Conservation (phyloP, 1,140 invertebrate genomes). For the Antheraea pernyi region DNA sequence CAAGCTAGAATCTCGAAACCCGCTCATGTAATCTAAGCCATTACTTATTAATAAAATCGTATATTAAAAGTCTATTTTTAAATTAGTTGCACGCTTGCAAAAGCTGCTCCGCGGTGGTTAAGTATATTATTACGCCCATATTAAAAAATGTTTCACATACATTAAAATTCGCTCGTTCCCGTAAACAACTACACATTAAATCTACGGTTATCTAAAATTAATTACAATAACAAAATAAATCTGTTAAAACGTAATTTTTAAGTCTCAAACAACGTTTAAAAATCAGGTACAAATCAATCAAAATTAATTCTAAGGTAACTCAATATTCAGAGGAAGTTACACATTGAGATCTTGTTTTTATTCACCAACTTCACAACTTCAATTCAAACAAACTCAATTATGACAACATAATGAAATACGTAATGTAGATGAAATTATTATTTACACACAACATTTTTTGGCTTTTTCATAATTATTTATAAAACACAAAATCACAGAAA, state of each 20-base stretch:
- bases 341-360: conserved; percentile 62
- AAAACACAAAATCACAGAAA: conserved; percentile 73
- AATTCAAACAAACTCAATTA: not conserved
- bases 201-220: conserved; percentile 35
- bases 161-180: conserved; percentile 57
- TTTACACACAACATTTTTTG: conserved; percentile 48
- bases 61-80: conserved; percentile 49
- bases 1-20: conserved; percentile 17
- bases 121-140: conserved; percentile 43
- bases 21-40: conserved; percentile 24
- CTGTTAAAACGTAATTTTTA: conserved; percentile 69
- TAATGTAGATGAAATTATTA: conserved; percentile 33
- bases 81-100: conserved; percentile 66
- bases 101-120: conserved; percentile 70
- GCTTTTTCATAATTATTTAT: conserved; percentile 47
- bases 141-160: conserved; percentile 46
- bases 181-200: conserved; percentile 40
- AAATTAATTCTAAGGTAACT: conserved; percentile 76
- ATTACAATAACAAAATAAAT: conserved; percentile 60
- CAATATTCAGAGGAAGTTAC: conserved; percentile 64
- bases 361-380: conserved; percentile 25
- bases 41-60: conserved; percentile 45
- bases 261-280: conserved; percentile 67
- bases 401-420: conserved; percentile 23
- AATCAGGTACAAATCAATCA: conserved; percentile 76